Evolutionary conservation across 2,888 invertebrate genomes (phyloP).

Genomic region (Brenthis hecate): DNA sequence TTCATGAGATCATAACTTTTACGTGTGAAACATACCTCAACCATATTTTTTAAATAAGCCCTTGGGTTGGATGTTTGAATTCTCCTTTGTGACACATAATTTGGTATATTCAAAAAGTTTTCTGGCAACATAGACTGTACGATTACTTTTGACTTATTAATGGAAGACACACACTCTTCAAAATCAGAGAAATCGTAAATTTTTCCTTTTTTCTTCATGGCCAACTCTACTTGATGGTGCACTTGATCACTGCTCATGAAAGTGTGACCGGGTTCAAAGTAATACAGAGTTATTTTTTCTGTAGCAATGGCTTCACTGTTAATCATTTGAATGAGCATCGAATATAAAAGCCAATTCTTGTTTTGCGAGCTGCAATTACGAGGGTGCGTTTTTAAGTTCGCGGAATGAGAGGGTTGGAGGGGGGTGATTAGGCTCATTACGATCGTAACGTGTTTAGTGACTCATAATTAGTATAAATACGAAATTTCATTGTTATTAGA

Average conservation of each 20-base stretch:
- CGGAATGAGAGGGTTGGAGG: too few species aligned
- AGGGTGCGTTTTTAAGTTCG: too few species aligned
- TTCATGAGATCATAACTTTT: constrained; percentile 36
- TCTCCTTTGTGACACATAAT: constrained; percentile 34
- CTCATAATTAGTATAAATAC: too few species aligned
- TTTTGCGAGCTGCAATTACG: constrained; percentile 34
- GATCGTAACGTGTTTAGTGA: too few species aligned
- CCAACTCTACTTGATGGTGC: constrained; percentile 41
- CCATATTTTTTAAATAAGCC: too few species aligned
- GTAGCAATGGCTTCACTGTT: constrained; percentile 39
- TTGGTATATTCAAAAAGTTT: constrained; percentile 39
- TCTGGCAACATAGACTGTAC: constrained; percentile 33
- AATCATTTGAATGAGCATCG: constrained; percentile 38
- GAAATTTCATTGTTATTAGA: too few species aligned
- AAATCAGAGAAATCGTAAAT: neutral
- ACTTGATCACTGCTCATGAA: constrained; percentile 43
- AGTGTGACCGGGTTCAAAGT: constrained; percentile 45
- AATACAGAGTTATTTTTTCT: constrained; percentile 35
- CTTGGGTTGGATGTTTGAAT: too few species aligned
- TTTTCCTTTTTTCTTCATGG: constrained; percentile 40
- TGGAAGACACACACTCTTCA: neutral
- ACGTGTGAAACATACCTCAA: neutral
- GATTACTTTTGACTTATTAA: constrained; percentile 27
- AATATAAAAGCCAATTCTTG: constrained; percentile 39
- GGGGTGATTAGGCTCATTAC: too few species aligned